Base-by-base conservation (phyloP, 2,888 invertebrate genomes). In the Agrypnus murinus region DNA sequence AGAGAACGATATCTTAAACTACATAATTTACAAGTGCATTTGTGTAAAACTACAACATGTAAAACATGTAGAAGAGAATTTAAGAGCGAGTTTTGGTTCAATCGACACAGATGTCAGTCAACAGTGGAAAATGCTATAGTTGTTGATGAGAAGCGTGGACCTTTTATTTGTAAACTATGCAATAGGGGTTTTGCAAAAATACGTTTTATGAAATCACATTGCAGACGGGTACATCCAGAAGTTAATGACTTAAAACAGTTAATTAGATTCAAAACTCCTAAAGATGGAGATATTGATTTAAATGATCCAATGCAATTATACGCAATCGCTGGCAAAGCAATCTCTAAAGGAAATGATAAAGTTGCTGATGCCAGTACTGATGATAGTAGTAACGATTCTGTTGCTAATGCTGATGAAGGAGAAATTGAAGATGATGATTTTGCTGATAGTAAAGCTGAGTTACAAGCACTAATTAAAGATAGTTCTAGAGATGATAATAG, bases 61-160 rank as follows among this genome's bases (percentile, higher is more conserved):
- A 63, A 67, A 19, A 67, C 38, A 4, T 71, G 71, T 19, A 31
- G 50, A 4, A 46, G 71, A n/a, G 62, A 50, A 45, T 71, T 71
- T 19, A 71, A 58, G 34, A 71, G 66, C 25, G 71, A 71, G 9
- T 71, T 71, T 34, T 71, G 71, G 71, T 71, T 63, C 17, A 58
- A 17, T n/a, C 46, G 57, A 3, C 71, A 71, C 36, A 55, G 60
- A 31, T 71, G 71, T 34, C 38, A 45, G 25, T 1, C 36, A 38
- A 40, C 46, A 6, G 48, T 43, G n/a, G 65, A 65, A 36, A 17
- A 15, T 12, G 57, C 40, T 19, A 46, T 31, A 48, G 38, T 25
- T 5, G 38, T 31, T 15, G 64, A 65, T 19, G 69, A 69, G 2
- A 45, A 43, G 9, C 19, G 25, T 10, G 19, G 43, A 3, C 15